Evolutionary conservation across 2,888 invertebrate genomes (phyloP).

Genomic region (Dioctria linearis): DNA sequence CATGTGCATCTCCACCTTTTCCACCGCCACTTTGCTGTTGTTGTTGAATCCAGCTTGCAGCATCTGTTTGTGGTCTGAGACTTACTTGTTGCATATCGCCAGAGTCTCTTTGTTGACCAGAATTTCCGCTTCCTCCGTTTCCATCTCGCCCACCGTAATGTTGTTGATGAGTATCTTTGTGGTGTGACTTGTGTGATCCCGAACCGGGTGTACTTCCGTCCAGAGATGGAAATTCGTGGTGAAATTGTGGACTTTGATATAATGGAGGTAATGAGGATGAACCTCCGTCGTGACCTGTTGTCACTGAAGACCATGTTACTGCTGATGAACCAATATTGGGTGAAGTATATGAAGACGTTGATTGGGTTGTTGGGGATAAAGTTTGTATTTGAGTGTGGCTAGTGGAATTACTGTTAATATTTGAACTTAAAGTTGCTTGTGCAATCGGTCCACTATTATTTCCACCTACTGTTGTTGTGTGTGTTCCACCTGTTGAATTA

Average conservation of each 20-base stretch:
- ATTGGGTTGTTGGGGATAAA: slow-evolving; percentile 56
- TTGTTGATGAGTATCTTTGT: slow-evolving; percentile 64
- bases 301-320: slow-evolving; percentile 77
- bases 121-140: slow-evolving; percentile 58
- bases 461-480: slow-evolving; percentile 52
- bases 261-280: slow-evolving; percentile 74
- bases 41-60: slow-evolving; percentile 67
- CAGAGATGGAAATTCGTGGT: slow-evolving; percentile 95
- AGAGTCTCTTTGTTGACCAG: slow-evolving; percentile 50
- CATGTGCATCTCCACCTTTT: slow-evolving; percentile 57
- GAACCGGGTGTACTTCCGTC: slow-evolving; percentile 74
- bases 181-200: slow-evolving; percentile 61
- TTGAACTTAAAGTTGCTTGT: slow-evolving; percentile 54
- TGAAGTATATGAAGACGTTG: slow-evolving; percentile 55
- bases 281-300: slow-evolving; percentile 71
- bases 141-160: slow-evolving; percentile 56
- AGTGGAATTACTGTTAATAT: slow-evolving; percentile 56
- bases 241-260: slow-evolving; percentile 90
- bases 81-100: slow-evolving; percentile 62
- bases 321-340: slow-evolving; percentile 71
- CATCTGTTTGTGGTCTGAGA: slow-evolving; percentile 70
- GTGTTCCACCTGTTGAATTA: slow-evolving; percentile 52
- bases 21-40: slow-evolving; percentile 59
- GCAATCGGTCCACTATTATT: slow-evolving; percentile 56
- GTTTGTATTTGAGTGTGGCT: slow-evolving; percentile 60